Evolutionary conservation across 2,113 vertebrate species (phyloP).

Genomic region (Salminus brasiliensis): DNA sequence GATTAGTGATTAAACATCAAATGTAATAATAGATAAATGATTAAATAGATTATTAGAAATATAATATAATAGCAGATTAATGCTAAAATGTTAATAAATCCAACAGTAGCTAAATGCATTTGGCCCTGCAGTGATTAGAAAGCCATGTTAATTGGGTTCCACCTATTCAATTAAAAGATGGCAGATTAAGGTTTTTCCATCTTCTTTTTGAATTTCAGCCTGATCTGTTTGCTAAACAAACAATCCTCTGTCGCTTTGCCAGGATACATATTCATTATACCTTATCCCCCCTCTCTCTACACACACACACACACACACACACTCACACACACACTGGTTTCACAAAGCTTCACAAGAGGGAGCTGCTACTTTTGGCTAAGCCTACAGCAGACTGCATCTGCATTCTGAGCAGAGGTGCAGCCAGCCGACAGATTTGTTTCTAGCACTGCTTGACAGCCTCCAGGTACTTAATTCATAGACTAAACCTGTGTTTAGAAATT

Average conservation of each 20-base stretch:
- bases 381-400: not conserved
- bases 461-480: not conserved
- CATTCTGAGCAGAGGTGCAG: not conserved
- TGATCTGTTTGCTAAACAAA: conserved; percentile 1
- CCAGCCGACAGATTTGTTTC: not conserved
- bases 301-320: too few species aligned
- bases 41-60: too few species aligned
- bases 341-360: not conserved
- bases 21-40: too few species aligned
- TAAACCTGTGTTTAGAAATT: not conserved
- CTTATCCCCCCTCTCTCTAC: not conserved
- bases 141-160: not conserved
- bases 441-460: not conserved
- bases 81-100: too few species aligned
- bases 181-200: too few species aligned
- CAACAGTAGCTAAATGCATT: too few species aligned
- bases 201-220: not conserved
- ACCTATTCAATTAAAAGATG: too few species aligned
- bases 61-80: too few species aligned
- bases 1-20: too few species aligned
- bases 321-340: too few species aligned
- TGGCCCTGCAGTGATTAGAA: too few species aligned
- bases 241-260: not conserved
- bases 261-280: not conserved
- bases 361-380: not conserved